Base-by-base conservation (phyloP, 2,113 vertebrate species). In the Sitta europaea region DNA sequence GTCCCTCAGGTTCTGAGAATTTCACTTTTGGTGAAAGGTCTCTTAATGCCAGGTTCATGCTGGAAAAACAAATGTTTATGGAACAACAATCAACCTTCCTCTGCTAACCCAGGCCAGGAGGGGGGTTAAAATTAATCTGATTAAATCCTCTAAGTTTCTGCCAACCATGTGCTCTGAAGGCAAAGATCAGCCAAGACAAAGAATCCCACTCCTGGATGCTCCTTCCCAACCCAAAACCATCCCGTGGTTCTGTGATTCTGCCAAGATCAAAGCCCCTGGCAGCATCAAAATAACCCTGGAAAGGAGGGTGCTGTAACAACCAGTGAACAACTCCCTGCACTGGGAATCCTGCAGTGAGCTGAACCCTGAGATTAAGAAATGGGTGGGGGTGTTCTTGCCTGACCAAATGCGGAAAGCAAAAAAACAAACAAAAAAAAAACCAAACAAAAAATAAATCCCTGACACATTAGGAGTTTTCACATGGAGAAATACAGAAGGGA, bases 321-420 rank as follows among this genome's bases (percentile, higher is more conserved):
- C 14, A 42, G 27, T 2, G 31, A 38, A 22, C 5, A 4, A 29
- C 36, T 57, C 33, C 43, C 76, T 73, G 51, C 36, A 3, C 43
- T 11, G n/a, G 24, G 72, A 61, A 28, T 5, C 74, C 1, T 17
- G 10, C 17, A 75, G 29, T 14, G 17, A 33, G n/a, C n/a, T n/a
- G n/a, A n/a, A n/a, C n/a, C n/a, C 35, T 83, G 53, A 68, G 31
- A 23, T 14, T 13, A 65, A 9, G 14, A 48, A 81, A 38, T 11
- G 27, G 17, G 74, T 4, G 5, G 7, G 27, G 19, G 19, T 84
- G 17, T 8, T 83, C n/a, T 42, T 65, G 16, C 54, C n/a, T 68
- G 50, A n/a, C 10, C 6, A 3, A 3, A 14, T 0, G 19, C 28
- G 31, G 58, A 73, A 38, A 89, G 14, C 0, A 1, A 73, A 8